Base-by-base conservation (phyloP, 2,888 invertebrate genomes). In the Heteromurus nitidus region DNA sequence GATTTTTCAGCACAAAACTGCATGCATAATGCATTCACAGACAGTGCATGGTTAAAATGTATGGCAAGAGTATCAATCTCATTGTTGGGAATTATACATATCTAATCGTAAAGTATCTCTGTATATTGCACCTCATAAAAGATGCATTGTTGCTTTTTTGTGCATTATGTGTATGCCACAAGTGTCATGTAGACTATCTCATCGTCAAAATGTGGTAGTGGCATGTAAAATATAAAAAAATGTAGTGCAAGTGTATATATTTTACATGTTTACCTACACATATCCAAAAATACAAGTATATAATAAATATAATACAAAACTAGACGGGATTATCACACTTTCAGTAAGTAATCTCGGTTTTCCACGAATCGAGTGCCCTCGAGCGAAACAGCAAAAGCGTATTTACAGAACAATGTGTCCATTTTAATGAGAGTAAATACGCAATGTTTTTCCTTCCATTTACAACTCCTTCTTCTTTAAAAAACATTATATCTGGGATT, bases 331-430 rank as follows among this genome's bases (percentile, higher is more conserved):
- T 47, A 47, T 47, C 47, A 47, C 26, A 7, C 26, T 22, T 72
- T 65, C 65, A 47, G 74, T 42, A 74, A 30, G 62, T 77, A 69
- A 69, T 77, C 77, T 62, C 50, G 36, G 50, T 50, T 77, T 77
- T 77, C 77, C 69, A 77, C 62, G 77, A 77, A 77, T 42, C 28
- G 44, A 22, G 26, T 60, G 67, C 58, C 76, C 60, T 24, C 65
- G n/a, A 67, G 75, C 75, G 28, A 73, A 58, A 16, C n/a, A n/a
- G n/a, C n/a, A 62, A 28, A 28, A 5, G 2, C 11, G 3, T 53
- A 73, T 64, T 64, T 73, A 73, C 50, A 44, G 50, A 60, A 62
- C 62, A 62, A 47, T 47, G n/a, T 47, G 47, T 47, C 47, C 47
- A 47, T 47, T n/a, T n/a, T 16, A 47, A 47, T 47, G 26, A 26